phyloP scores from a whole-genome alignment of 2,113 vertebrate genomes.

The Lagopus muta region DNA sequence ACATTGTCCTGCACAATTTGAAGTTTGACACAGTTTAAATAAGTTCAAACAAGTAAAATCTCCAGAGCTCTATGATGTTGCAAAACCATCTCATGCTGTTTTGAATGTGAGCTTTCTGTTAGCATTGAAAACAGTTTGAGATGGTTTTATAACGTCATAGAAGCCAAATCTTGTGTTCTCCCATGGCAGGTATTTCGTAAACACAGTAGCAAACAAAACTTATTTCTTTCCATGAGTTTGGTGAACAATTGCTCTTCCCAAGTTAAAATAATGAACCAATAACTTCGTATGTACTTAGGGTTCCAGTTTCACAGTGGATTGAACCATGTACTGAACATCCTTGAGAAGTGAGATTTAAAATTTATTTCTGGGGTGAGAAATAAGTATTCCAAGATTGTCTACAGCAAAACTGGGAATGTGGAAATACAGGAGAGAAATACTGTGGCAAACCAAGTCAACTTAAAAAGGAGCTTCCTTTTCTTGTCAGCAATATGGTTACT shows the following conservation, averaged over 20 bases:
- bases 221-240: background rate
- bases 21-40: background rate
- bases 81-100: background rate
- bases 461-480: background rate
- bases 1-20: no score
- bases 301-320: background rate
- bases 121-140: no score
- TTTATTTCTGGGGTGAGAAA: background rate
- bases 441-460: background rate
- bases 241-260: background rate
- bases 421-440: background rate
- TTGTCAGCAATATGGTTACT: background rate
- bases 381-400: background rate
- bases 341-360: background rate
- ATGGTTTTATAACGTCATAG: background rate
- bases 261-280: background rate
- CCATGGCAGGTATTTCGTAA: background rate
- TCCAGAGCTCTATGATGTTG: background rate
- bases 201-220: background rate
- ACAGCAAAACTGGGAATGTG: background rate
- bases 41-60: background rate
- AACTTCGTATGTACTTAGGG: background rate
- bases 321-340: background rate
- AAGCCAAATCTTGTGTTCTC: fast-evolving
- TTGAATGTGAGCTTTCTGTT: background rate